These are phyloP conservation scores for Eubasilissa regina DNA, from an alignment of 1,140 invertebrate species.

Conservation along the genomic window DNA sequence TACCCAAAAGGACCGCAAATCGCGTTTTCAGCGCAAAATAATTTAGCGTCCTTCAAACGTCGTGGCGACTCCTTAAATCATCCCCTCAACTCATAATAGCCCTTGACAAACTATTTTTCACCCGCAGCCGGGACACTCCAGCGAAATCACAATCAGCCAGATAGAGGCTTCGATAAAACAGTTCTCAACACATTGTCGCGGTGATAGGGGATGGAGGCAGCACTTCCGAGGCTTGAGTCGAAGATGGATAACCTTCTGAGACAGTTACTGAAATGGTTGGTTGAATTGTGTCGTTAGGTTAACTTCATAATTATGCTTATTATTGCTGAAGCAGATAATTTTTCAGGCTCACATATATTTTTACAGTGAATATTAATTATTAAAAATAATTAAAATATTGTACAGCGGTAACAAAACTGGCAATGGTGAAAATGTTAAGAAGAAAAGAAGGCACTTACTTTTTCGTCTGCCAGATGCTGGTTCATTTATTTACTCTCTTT, in stretches of 20 bases:
- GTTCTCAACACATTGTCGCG: constrained; percentile 18
- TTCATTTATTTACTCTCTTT: too few species aligned
- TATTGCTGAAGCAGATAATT: background rate
- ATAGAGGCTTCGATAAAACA: constrained; percentile 33
- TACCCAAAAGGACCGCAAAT: background rate
- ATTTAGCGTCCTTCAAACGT: constrained; percentile 16
- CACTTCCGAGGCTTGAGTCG: background rate
- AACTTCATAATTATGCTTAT: constrained; percentile 13
- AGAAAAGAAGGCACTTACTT: too few species aligned
- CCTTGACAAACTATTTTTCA: constrained; percentile 31
- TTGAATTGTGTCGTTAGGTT: background rate
- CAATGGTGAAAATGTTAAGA: too few species aligned
- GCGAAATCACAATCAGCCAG: constrained; percentile 25
- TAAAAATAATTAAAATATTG: too few species aligned
- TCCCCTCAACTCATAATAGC: constrained; percentile 17
- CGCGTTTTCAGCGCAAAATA: constrained; percentile 9
- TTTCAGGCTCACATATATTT: too few species aligned
- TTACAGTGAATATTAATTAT: too few species aligned
- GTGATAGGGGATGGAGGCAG: background rate
- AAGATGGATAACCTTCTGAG: constrained; percentile 15
- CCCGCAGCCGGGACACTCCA: constrained; percentile 21
- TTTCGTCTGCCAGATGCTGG: too few species aligned
- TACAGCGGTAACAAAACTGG: too few species aligned
- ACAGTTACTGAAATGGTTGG: background rate
- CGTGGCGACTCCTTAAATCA: constrained; percentile 17